Evolutionary conservation across 2,113 vertebrate genomes (phyloP), one percentile per base, ranked within the genome.

Genomic region (Antennarius striatus): DNA sequence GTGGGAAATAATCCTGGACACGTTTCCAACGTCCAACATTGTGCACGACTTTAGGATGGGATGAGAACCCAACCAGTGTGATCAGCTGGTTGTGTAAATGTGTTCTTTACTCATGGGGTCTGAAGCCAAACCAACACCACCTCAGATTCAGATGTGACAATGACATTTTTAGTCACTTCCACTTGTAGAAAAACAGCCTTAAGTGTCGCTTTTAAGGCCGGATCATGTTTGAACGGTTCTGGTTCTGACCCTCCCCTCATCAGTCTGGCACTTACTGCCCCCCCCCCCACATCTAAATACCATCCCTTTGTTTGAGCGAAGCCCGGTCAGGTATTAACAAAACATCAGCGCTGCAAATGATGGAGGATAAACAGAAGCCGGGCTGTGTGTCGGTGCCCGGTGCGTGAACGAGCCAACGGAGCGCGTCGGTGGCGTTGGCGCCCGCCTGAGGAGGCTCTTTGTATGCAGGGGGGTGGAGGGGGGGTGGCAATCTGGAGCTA

Each of bases 361-460:
- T 82, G 83, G 70, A 79, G 71, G 79, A 81, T 75, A 81, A 87
- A 82, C 79, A 89, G 32, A 73, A 66, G 50, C 56, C 45, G 68
- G 75, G 74, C 58, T 64, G 68, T 53, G 57, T 3, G 53, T 62
- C 63, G 64, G 45, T 45, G n/a, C 63, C 73, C 22, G 50, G 48
- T 13, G 56, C 2, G 3, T 29, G 70, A 43, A 77, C 50, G 56
- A 75, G 52, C 57, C 45, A 52, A 52, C 3, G 5, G 45, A 54
- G 73, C 49, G 68, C 53, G 7, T 55, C 13, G 43, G 65, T 50
- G 56, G 16, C 16, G 56, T 4, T 36, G 47, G 58, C 47, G 29
- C 51, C 60, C 67, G 36, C 69, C 75, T 32, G 65, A 87, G 64
- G 74, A 73, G 74, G 52, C 75, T 72, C 85, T 84, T 79, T 90